These are phyloP conservation scores for Podarcis siculus DNA, from an alignment of 2,797 vertebrate species.

Conservation along the genomic window DNA sequence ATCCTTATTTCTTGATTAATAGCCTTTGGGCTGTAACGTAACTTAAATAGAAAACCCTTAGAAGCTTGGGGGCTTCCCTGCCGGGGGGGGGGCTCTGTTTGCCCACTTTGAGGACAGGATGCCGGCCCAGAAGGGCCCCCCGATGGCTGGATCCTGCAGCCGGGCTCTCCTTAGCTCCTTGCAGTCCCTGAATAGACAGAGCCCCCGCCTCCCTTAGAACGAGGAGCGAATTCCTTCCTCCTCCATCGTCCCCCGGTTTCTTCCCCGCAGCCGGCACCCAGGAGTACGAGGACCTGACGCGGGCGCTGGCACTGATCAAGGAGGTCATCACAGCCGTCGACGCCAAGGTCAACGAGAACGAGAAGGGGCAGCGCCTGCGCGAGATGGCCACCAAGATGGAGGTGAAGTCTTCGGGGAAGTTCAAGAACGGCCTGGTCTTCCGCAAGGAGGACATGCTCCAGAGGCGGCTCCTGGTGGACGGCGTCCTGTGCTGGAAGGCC, in stretches of 20 bases:
- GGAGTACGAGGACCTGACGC: constrained; percentile 86
- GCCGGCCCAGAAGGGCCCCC: too few relatives aligned
- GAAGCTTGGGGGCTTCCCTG: too few relatives aligned
- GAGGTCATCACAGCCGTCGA: constrained; percentile 89
- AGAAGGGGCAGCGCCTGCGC: constrained; percentile 88
- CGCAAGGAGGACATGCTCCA: constrained; percentile 87
- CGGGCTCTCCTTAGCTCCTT: fast-evolving
- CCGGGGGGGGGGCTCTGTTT: too few relatives aligned
- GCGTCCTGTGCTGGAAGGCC: constrained; percentile 90
- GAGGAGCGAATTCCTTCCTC: background rate
- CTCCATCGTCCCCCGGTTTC: background rate
- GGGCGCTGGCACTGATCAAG: constrained; percentile 88
- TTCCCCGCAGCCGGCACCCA: constrained; percentile 81
- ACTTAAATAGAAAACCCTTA: too few relatives aligned
- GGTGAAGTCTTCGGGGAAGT: constrained; percentile 86
- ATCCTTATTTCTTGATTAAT: too few relatives aligned
- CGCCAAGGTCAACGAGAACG: constrained; percentile 83
- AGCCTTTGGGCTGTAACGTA: too few relatives aligned
- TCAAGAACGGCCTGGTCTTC: constrained; percentile 89
- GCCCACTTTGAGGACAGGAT: too few relatives aligned
- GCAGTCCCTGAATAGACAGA: too few relatives aligned
- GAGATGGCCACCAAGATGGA: constrained; percentile 91
- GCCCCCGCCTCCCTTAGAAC: too few relatives aligned
- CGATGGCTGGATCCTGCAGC: too few relatives aligned
- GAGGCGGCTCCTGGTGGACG: constrained; percentile 84